Evolutionary conservation across 2,888 invertebrate genomes (phyloP).

Genomic region (Callosobruchus maculatus): DNA sequence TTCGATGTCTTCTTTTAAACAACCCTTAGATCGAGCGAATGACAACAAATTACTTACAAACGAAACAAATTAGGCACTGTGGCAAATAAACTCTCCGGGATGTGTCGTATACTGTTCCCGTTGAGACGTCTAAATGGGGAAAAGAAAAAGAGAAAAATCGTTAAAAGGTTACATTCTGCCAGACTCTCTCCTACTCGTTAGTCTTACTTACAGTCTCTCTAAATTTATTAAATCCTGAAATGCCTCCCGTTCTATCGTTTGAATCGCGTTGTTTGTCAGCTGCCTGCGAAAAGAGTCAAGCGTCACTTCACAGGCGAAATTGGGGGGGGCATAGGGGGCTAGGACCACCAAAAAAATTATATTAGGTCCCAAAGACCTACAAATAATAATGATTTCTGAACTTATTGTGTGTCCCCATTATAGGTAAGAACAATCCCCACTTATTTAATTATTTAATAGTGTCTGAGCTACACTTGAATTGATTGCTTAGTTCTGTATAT

Average conservation of each 20-base stretch:
- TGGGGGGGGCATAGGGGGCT: too few species aligned
- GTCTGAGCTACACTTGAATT: too few species aligned
- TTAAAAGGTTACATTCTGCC: neutral
- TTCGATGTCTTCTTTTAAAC: constrained; percentile 9
- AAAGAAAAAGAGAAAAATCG: constrained; percentile 16
- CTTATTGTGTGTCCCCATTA: too few species aligned
- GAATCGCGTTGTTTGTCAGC: constrained; percentile 89
- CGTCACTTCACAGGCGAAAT: too few species aligned
- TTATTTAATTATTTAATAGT: too few species aligned
- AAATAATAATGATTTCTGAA: too few species aligned
- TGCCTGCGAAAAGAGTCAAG: constrained; percentile 62
- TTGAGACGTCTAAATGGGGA: constrained; percentile 78
- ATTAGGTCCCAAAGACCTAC: too few species aligned
- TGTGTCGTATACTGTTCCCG: constrained; percentile 86
- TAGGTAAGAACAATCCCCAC: too few species aligned
- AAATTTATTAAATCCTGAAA: constrained; percentile 82
- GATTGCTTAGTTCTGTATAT: too few species aligned
- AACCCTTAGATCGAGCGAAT: constrained; percentile 1
- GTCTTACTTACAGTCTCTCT: constrained; percentile 82
- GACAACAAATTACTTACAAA: constrained; percentile 72
- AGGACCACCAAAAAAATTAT: too few species aligned
- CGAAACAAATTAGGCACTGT: constrained; percentile 86
- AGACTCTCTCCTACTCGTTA: constrained; percentile 6
- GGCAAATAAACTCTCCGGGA: constrained; percentile 89
- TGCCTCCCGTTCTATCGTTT: constrained; percentile 87